Evolutionary conservation across 2,113 vertebrate genomes (phyloP), one percentile per base, ranked within the genome.

Genomic region (Xiphophorus maculatus): DNA sequence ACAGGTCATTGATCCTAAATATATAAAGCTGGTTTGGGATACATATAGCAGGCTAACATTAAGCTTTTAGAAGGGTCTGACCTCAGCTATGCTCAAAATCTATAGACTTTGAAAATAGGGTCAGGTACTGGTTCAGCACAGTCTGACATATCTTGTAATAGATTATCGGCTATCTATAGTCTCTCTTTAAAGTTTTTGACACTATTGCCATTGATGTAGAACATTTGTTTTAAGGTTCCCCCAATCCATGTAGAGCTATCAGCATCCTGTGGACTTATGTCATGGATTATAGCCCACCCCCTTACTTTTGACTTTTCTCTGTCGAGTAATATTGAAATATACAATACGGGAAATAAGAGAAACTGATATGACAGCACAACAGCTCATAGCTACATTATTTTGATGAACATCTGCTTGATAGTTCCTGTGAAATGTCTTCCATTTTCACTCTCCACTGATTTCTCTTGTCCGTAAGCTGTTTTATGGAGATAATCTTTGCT

Each of bases 131-230:
- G 83, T 61, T 88, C 83, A 74, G 77, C 71, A 13, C 44, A 77
- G 71, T 71, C 73, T 40, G 54, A 83, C 82, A 75, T 85, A 88
- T 79, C 90, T 88, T 86, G 85, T 90, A 85, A 83, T 84, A 77
- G 81, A 87, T 86, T 73, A 54, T 28, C 73, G 84, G 80, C 74
- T 70, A 63, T 29, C 75, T 76, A 69, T 66, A 79, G 65, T 83
- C 73, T 82, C 74, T 72, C 79, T 80, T 82, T 58, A 67, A 82
- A 75, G 74, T 78, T 63, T 77, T 84, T 66, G 69, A 60, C 68
- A 71, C 60, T 65, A 60, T 81, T 84, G 77, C 80, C 83, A 79
- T 83, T 83, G 82, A 86, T 69, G 84, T 77, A 84, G 83, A 83
- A 76, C 79, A 85, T 8, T 25, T 51, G 80, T 85, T 76, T 0